phyloP scores from a whole-genome alignment of 92 coral and sea anemone genomes.

The Anthopleura xanthogrammica region DNA sequence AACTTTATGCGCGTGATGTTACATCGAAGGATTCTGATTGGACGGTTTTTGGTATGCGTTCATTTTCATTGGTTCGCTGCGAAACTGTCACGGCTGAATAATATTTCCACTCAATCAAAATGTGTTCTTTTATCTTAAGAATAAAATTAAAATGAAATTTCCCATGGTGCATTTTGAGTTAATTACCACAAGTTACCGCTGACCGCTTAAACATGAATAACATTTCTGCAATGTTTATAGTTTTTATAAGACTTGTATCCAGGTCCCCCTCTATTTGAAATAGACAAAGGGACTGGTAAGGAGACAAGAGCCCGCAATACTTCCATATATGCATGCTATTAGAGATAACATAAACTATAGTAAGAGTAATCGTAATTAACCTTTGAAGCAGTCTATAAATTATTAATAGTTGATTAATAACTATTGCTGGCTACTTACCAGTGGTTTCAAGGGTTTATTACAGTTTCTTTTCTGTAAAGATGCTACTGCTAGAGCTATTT shows the following conservation, averaged over 20 bases:
- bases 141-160: not conserved
- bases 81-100: not conserved
- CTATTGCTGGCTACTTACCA: not conserved
- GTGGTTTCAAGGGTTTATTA: not conserved
- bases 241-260: not conserved
- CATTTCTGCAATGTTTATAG: not conserved
- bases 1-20: not conserved
- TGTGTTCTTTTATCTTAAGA: not conserved
- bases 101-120: not conserved
- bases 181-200: not conserved
- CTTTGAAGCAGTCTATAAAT: not conserved
- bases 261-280: slow-evolving; percentile 8
- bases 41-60: not conserved
- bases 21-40: not conserved
- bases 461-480: not conserved
- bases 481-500: not conserved
- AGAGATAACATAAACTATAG: not conserved
- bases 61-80: not conserved
- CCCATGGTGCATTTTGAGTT: not conserved
- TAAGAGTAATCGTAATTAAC: not conserved
- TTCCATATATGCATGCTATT: not conserved
- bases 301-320: slow-evolving; percentile 1
- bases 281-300: not conserved
- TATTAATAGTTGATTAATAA: not conserved
- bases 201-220: not conserved